phyloP scores from a whole-genome alignment of 2,113 vertebrate species.

The Rhombomys opimus region DNA sequence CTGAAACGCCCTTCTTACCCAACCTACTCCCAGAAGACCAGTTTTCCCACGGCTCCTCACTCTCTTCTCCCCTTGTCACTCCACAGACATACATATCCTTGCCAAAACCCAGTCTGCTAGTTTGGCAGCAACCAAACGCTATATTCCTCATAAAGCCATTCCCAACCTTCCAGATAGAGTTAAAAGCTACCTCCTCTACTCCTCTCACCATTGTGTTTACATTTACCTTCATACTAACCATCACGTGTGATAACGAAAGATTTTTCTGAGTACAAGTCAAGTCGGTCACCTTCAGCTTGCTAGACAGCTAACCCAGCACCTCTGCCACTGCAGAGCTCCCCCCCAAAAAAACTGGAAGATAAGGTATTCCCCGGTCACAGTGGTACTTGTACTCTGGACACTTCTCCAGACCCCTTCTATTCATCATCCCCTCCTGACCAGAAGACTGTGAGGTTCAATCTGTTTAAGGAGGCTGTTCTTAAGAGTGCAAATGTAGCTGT shows the following conservation, averaged over 20 bases:
- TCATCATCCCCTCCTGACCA: background rate
- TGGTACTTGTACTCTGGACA: background rate
- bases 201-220: background rate
- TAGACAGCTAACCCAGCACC: background rate
- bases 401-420: background rate
- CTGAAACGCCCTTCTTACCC: background rate
- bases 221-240: background rate
- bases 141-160: background rate
- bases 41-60: background rate
- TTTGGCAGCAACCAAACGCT: conserved; percentile 13
- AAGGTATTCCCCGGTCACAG: background rate
- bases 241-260: background rate
- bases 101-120: background rate
- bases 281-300: background rate
- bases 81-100: too few species aligned
- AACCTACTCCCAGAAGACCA: background rate
- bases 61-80: background rate
- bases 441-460: background rate
- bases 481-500: background rate
- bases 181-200: background rate
- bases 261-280: background rate
- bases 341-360: background rate
- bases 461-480: background rate
- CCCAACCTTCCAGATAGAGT: background rate
- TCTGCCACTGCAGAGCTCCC: background rate